These are phyloP conservation scores for Mactra quadrangularis DNA, from an alignment of 1,140 invertebrate species.

Conservation along the genomic window DNA sequence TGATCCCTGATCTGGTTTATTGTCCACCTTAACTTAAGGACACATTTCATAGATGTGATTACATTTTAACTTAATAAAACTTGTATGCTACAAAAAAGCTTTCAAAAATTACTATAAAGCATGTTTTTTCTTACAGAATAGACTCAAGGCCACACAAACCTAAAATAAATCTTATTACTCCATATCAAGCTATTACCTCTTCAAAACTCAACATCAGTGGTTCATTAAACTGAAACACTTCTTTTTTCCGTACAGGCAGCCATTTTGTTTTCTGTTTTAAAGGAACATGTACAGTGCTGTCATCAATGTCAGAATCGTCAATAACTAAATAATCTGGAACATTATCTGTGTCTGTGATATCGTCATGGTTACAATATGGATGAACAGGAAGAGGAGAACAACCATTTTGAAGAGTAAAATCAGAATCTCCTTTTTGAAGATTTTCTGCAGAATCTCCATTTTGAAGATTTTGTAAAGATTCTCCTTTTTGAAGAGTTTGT, in stretches of 20 bases:
- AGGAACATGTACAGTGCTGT: background rate
- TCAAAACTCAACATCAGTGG: conserved; percentile 73
- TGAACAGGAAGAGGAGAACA: conserved; percentile 3
- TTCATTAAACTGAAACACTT: conserved; percentile 72
- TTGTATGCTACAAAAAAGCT: too few species aligned
- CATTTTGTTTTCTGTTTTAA: conserved; percentile 55
- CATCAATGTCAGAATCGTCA: conserved; percentile 68
- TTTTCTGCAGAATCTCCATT: background rate
- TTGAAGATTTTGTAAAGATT: too few species aligned
- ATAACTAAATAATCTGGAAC: conserved; percentile 68
- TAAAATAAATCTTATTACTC: too few species aligned
- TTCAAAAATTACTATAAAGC: too few species aligned
- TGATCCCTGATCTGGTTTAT: too few species aligned
- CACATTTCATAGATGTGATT: too few species aligned
- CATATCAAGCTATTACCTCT: too few species aligned
- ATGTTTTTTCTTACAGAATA: too few species aligned
- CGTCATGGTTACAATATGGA: conserved; percentile 16
- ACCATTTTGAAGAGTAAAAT: background rate
- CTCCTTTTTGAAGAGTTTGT: too few species aligned
- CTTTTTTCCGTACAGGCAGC: conserved; percentile 71
- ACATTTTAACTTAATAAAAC: too few species aligned
- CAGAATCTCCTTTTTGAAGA: background rate
- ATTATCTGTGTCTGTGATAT: background rate
- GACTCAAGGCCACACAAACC: too few species aligned
- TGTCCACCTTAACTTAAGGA: too few species aligned